Base-by-base conservation (phyloP, 2,888 invertebrate genomes). In the Sinelater perroti region DNA sequence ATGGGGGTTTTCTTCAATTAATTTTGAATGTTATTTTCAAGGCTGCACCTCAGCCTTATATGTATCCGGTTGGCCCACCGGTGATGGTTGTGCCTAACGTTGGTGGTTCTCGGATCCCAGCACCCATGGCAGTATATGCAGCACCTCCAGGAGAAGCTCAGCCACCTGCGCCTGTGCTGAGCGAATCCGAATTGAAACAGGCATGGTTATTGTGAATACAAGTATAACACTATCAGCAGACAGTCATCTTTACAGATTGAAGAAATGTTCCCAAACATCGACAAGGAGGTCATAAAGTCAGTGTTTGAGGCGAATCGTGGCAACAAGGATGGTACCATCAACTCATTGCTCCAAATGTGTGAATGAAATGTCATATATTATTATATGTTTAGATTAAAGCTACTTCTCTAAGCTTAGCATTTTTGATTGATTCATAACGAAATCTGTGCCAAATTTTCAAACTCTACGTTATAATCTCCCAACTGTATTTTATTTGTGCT, bases 231-330 rank as follows among this genome's bases (percentile, higher is more conserved):
- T 64, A 36, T 54, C 50, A 45, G n/a, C n/a, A n/a, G n/a, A n/a
- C n/a, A n/a, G n/a, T n/a, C n/a, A 24, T n/a, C n/a, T 59, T 79
- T 80, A 20, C 79, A 93, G 91, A 88, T 97, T 65, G 88, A 90
- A 72, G 97, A 97, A 80, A 97, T 97, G 95, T 97, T 98, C 81
- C 97, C 97, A 1, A 90, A 90, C 73, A 88, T 97, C 73, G 97
- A 97, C 73, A 90, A 89, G 65, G 95, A 96, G 72, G 95, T 97
- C 3, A 89, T 97, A 53, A 91, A 88, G 74, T 92, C 95, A 0
- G 92, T 97, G 14, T 85, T 91, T 71, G 95, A 95, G 76, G 92
- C 90, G 2, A 95, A 95, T 74, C 80, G 87, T 35, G 95, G 95
- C 1, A 91, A 95, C 77, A 95, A 95, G 73, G 94, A 95, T 72